phyloP scores from a whole-genome alignment of 1,140 invertebrate species.

The Pectinophora gossypiella region DNA sequence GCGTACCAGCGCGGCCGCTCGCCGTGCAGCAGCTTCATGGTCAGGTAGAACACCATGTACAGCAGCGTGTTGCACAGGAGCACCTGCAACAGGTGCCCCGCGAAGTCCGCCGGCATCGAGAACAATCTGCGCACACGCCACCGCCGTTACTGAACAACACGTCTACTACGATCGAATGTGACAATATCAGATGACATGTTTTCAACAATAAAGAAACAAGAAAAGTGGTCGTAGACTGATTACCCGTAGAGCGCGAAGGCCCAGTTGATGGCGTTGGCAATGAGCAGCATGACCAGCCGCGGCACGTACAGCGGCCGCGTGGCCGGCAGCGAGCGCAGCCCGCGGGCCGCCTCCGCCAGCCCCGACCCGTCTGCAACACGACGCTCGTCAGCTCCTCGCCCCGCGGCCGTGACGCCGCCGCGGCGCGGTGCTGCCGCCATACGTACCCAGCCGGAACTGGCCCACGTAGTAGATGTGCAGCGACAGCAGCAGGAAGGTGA shows the following conservation, averaged over 20 bases:
- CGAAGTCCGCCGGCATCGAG: conserved; percentile 84
- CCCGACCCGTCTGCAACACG: conserved; percentile 39
- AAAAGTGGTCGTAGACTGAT: neutral
- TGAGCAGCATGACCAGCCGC: conserved; percentile 76
- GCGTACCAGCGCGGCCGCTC: conserved; percentile 81
- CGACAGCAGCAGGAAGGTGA: conserved; percentile 84
- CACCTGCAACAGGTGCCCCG: conserved; percentile 86
- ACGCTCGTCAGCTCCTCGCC: too few species aligned
- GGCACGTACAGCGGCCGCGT: conserved; percentile 53
- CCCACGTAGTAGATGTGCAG: conserved; percentile 93
- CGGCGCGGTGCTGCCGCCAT: too few species aligned
- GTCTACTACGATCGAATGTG: too few species aligned
- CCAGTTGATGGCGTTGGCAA: conserved; percentile 87
- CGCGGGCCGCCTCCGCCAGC: conserved; percentile 35
- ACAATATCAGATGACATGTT: too few species aligned
- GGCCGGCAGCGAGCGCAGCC: conserved; percentile 22
- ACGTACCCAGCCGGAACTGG: conserved; percentile 82
- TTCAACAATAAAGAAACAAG: neutral
- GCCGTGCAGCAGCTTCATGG: conserved; percentile 87
- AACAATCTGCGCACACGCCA: conserved; percentile 51
- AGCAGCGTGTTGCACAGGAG: conserved; percentile 90
- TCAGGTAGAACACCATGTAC: conserved; percentile 90
- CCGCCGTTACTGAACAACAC: too few species aligned
- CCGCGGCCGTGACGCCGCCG: too few species aligned
- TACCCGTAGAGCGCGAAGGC: conserved; percentile 82